phyloP scores from a whole-genome alignment of 2,888 invertebrate species.

The Helicoverpa assulta region DNA sequence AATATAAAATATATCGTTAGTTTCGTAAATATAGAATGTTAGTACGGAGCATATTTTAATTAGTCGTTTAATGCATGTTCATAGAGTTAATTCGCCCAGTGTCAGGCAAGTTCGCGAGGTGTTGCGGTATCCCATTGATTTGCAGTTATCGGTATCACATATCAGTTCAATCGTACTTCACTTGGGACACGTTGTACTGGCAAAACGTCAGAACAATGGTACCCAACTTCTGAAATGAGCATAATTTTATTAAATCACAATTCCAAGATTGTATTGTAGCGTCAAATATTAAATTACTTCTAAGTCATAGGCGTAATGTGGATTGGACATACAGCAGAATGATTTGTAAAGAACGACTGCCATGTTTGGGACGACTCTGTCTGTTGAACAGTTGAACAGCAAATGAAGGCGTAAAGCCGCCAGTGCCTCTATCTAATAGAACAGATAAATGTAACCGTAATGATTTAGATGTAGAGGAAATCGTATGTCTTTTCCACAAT shows the following conservation, averaged over 20 bases:
- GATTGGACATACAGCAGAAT: slow-evolving; percentile 68
- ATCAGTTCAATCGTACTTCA: slow-evolving; percentile 69
- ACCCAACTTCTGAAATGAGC: slow-evolving; percentile 52
- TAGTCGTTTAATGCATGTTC: slow-evolving; percentile 88
- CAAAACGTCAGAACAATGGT: slow-evolving; percentile 46
- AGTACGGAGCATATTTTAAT: slow-evolving; percentile 87
- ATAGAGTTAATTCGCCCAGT: slow-evolving; percentile 84
- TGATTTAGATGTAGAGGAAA: slow-evolving; percentile 52
- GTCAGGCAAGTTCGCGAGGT: slow-evolving; percentile 72
- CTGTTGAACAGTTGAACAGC: slow-evolving; percentile 34
- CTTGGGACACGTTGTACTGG: slow-evolving; percentile 53
- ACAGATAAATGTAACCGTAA: slow-evolving; percentile 52
- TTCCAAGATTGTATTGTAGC: slow-evolving; percentile 56
- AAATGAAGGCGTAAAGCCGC: slow-evolving; percentile 61
- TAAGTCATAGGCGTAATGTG: slow-evolving; percentile 64
- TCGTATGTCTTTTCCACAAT: slow-evolving; percentile 72
- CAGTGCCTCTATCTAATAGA: slow-evolving; percentile 69
- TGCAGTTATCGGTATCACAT: slow-evolving; percentile 76
- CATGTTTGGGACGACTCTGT: slow-evolving; percentile 15
- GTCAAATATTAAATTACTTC: slow-evolving; percentile 50
- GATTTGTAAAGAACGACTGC: slow-evolving; percentile 18
- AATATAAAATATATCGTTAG: slow-evolving; percentile 85
- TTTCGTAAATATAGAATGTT: slow-evolving; percentile 85
- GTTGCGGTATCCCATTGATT: slow-evolving; percentile 74
- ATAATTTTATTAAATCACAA: slow-evolving; percentile 65